A percentile compares a stretch with the other conserved stretches of the same genome.
Evolutionary conservation across 2,113 vertebrate species (phyloP).

Genomic region (Alethe castanea): DNA sequence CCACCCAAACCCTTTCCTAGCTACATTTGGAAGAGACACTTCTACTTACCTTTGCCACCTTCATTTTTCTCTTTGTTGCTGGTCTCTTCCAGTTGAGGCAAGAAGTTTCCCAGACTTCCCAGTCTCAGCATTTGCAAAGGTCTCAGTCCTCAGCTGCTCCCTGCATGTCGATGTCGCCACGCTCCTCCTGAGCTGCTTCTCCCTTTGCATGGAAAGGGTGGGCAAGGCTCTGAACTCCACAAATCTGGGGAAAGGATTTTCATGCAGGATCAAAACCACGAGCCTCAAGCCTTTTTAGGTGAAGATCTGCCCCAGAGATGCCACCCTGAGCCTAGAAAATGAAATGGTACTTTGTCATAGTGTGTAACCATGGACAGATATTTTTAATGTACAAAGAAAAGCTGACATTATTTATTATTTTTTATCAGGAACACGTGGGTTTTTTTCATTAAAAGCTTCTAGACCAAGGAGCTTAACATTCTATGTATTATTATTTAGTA

Average conservation of each 20-base stretch:
- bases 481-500: conserved; percentile 46
- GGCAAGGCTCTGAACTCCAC: not conserved
- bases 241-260: not conserved
- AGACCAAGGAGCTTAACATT: conserved; percentile 18
- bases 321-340: conserved; percentile 3
- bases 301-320: conserved; percentile 7
- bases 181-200: not conserved
- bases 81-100: not conserved
- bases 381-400: conserved; percentile 57
- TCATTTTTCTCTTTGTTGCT: not conserved
- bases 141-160: not conserved
- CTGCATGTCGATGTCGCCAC: conserved; percentile 25
- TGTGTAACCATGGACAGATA: conserved; percentile 49
- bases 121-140: not conserved
- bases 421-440: conserved; percentile 14
- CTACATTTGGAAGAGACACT: not conserved
- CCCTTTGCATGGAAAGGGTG: conserved; percentile 8
- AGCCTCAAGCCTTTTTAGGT: not conserved
- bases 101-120: not conserved
- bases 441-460: conserved; percentile 34
- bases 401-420: conserved; percentile 67
- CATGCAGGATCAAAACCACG: not conserved
- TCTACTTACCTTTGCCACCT: not conserved
- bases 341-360: conserved; percentile 25
- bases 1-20: not conserved